Base-by-base conservation (phyloP, 2,797 vertebrate genomes). In the Hozukius guyotensis region DNA sequence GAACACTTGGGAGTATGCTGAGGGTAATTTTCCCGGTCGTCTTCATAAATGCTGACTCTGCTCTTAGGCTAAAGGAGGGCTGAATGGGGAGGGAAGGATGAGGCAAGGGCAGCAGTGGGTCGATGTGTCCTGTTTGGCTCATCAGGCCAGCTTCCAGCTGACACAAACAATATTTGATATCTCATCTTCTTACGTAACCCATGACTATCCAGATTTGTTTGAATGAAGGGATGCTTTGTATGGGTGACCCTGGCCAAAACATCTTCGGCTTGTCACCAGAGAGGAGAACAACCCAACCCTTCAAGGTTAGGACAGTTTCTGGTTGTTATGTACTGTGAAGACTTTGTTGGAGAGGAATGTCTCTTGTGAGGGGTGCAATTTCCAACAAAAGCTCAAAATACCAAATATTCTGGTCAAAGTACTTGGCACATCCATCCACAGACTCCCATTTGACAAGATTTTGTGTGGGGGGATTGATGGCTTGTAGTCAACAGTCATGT, bases 111-210 rank as follows among this genome's bases (percentile, higher is more conserved):
- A 82, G 36, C 61, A 32, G 75, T 22, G 74, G 83, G 87, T 93
- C 72, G 60, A 90, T 88, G 81, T 75, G 74, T 84, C 85, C 89
- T 77, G 73, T 82, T 78, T 65, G 69, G 34, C 81, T 91, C 69
- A 53, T 82, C 70, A 22, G 52, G 72, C 63, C 52, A 22, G 79
- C 36, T 73, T 87, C 76, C 68, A 77, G 90, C 91, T 93, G 90
- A 91, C 80, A 68, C 60, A 12, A 78, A 84, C 81, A 91, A 82
- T 90, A 90, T 94, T 87, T 89, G 84, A 93, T 87, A 91, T 80
- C 53, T 76, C 49, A 69, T 76, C 72, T 34, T 22, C 61, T 64
- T 81, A 55, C 2, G 16, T 34, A 81, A 75, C 66, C 29, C 11
- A 6, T 31, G 29, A 75, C 9, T 36, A 10, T 67, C 25, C 31